Evolutionary conservation across 2,888 invertebrate genomes (phyloP), one percentile per base, ranked within the genome.

Genomic region (Pandemis cinnamomeana): DNA sequence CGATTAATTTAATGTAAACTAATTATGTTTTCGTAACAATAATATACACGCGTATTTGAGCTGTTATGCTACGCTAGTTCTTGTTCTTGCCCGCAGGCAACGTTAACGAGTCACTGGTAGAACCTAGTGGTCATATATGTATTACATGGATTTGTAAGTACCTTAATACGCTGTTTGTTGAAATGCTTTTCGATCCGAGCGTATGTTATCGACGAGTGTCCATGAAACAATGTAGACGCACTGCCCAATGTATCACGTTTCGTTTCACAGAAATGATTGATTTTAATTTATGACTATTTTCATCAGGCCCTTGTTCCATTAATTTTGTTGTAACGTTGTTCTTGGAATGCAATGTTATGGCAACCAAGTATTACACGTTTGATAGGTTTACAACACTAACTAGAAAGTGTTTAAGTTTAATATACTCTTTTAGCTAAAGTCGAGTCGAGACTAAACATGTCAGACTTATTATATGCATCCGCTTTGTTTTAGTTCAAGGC

Each of bases 361-460:
- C 61, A 20, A n/a, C 46, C 6, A 7, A 20, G n/a, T 27, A 46
- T 46, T 20, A n/a, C n/a, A n/a, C 4, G 10, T 46, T 15, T 58
- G 7, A 10, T 58, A 58, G 58, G 58, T 27, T 27, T 36, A 53
- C 62, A n/a, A 11, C 51, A 15, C 48, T 13, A 36, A 53, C 51
- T 48, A 10, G 41, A 62, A 53, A 51, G 51, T 51, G 15, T 15
- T 41, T 62, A 7, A 13, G 15, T 20, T 58, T 4, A 27, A 10
- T 58, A 27, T 58, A 61, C n/a, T 11, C 36, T 36, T 60, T 60
- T 27, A 58, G 58, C 27, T 44, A 27, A 60, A 44, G 60, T 60
- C 46, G 60, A 44, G 60, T 60, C 46, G 60, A 68, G 46, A 60
- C 68, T 68, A 68, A 68, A 68, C 68, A 67, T 46, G 41, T 46